phyloP scores from a whole-genome alignment of 2,888 invertebrate species.

The Chymomyza caudatula region DNA sequence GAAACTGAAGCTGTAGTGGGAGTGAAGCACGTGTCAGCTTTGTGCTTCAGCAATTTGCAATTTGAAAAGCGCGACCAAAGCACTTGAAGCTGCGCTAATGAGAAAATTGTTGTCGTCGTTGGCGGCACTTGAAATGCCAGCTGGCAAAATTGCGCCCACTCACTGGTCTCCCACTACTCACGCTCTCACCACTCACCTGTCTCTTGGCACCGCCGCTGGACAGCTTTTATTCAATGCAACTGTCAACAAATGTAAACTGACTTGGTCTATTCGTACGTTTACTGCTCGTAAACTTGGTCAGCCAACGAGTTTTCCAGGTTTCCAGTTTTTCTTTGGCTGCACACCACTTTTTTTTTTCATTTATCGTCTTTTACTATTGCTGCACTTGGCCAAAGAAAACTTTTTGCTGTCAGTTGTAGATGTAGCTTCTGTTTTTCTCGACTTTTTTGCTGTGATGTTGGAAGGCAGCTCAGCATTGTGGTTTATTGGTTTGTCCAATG shows the following conservation, averaged over 20 bases:
- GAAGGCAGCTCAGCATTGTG: slow-evolving; percentile 32
- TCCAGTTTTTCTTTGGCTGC: too few species aligned
- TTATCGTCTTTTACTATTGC: neutral
- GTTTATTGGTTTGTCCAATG: slow-evolving; percentile 69
- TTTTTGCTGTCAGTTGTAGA: slow-evolving; percentile 36
- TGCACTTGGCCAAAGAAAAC: slow-evolving; percentile 69
- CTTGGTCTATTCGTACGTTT: slow-evolving; percentile 3
- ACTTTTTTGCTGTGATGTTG: neutral
- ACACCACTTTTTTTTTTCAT: too few species aligned
- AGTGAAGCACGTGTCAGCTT: neutral
- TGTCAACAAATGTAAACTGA: slow-evolving; percentile 37
- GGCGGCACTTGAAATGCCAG: neutral
- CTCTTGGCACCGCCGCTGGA: neutral
- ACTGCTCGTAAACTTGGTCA: slow-evolving; percentile 46
- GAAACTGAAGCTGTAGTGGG: neutral
- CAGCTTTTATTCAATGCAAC: slow-evolving; percentile 7
- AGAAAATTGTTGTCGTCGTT: slow-evolving; percentile 33
- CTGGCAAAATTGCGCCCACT: neutral
- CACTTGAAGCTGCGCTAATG: slow-evolving; percentile 41
- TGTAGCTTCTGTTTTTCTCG: neutral
- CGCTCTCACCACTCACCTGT: neutral
- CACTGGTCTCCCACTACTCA: neutral
- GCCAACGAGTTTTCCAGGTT: neutral
- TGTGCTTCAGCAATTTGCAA: neutral
- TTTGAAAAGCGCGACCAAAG: neutral